Conservation (phyloP, 2,113 vertebrate genomes). For the Scomber scombrus region DNA sequence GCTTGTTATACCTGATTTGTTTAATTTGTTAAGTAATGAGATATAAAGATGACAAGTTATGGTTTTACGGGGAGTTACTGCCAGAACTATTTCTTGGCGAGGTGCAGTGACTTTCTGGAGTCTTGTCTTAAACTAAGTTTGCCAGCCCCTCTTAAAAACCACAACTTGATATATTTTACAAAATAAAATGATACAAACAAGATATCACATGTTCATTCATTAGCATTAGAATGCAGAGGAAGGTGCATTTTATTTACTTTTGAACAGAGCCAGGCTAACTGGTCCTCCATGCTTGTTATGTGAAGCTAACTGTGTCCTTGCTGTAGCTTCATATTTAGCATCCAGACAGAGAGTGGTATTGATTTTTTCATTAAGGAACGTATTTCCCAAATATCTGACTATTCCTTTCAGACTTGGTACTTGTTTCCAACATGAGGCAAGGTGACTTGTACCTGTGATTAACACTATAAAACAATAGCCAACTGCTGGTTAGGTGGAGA, state of each 20-base stretch:
- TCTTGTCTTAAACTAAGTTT: too few species aligned
- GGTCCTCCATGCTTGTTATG: not conserved
- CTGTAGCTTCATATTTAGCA: too few species aligned
- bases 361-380: too few species aligned
- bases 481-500: slow-evolving; percentile 15
- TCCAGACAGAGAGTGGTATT: too few species aligned
- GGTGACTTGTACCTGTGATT: slow-evolving; percentile 10
- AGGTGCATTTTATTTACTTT: not conserved
- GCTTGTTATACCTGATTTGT: too few species aligned
- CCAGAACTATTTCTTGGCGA: too few species aligned
- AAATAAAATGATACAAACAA: not conserved
- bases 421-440: not conserved
- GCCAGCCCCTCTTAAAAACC: too few species aligned
- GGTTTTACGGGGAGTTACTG: too few species aligned
- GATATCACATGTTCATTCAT: not conserved
- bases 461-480: slow-evolving; percentile 16
- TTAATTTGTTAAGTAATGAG: too few species aligned
- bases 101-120: too few species aligned
- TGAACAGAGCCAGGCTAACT: not conserved
- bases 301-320: not conserved
- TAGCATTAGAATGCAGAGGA: not conserved
- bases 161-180: too few species aligned
- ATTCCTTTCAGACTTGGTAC: not conserved
- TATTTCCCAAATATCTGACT: not conserved
- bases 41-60: too few species aligned